A percentile compares a stretch with the other conserved stretches of the same genome.
These are phyloP conservation scores for Anguilla pacifica DNA, from an alignment of 2,797 vertebrate species.

Conservation along the genomic window DNA sequence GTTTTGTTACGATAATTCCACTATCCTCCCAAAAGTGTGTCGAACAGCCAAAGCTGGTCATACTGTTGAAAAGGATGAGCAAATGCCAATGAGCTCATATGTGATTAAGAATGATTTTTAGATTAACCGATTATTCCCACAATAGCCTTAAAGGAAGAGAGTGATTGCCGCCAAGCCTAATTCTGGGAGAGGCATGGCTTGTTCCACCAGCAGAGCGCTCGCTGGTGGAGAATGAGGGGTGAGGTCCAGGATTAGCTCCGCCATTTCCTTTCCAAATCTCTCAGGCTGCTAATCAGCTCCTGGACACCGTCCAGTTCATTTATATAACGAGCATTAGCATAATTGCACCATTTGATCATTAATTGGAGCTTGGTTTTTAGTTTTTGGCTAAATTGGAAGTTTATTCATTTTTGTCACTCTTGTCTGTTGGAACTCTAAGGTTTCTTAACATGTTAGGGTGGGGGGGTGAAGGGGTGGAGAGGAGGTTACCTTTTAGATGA, in stretches of 20 bases:
- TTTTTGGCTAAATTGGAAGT: constrained; percentile 47
- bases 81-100: constrained; percentile 52
- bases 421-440: constrained; percentile 21
- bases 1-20: not conserved
- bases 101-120: constrained; percentile 20
- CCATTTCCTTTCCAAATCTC: constrained; percentile 50
- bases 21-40: not conserved
- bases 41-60: constrained; percentile 31
- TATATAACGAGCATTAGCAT: constrained; percentile 61
- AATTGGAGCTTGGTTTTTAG: constrained; percentile 66
- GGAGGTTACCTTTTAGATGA: constrained; percentile 51
- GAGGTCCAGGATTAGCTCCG: constrained; percentile 69
- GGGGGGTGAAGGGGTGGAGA: constrained; percentile 9
- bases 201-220: constrained; percentile 46
- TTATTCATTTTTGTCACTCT: constrained; percentile 21
- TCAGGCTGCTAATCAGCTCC: constrained; percentile 53
- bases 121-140: constrained; percentile 64
- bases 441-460: not conserved
- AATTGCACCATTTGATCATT: constrained; percentile 58
- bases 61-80: constrained; percentile 56
- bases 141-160: constrained; percentile 63
- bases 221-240: constrained; percentile 57
- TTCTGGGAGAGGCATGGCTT: constrained; percentile 43
- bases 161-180: constrained; percentile 62
- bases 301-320: constrained; percentile 69